phyloP scores from a whole-genome alignment of 2,797 vertebrate species.

The Diceros bicornis region DNA sequence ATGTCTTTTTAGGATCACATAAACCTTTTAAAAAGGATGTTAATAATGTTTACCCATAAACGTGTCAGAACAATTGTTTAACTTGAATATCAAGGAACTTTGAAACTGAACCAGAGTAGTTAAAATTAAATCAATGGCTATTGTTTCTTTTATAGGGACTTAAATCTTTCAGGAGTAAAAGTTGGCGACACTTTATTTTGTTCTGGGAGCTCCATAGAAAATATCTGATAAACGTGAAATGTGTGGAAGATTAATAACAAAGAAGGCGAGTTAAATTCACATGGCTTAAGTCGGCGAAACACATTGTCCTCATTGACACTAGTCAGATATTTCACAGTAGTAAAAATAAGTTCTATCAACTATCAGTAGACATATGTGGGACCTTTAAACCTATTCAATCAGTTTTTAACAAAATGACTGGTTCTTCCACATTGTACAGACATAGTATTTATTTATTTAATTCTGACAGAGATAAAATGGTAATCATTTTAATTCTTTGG shows the following conservation, averaged over 20 bases:
- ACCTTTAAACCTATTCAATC: not conserved
- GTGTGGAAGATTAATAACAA: not conserved
- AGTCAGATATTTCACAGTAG: not conserved
- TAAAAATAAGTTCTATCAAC: not conserved
- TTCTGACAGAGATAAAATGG: not conserved
- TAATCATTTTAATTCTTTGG: slow-evolving; percentile 38
- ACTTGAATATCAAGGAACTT: slow-evolving; percentile 6
- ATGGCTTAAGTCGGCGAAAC: not conserved
- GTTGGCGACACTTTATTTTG: not conserved
- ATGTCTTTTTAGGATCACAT: not conserved
- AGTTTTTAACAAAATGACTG: not conserved
- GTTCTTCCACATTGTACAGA: not conserved
- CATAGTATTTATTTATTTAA: not conserved
- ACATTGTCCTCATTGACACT: not conserved
- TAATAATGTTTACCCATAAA: slow-evolving; percentile 48
- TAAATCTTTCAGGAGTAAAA: slow-evolving; percentile 47
- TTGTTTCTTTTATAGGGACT: not conserved
- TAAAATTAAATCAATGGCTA: slow-evolving; percentile 19
- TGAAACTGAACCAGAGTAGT: not conserved
- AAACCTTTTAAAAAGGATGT: not conserved
- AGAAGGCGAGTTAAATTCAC: not conserved
- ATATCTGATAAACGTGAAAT: not conserved
- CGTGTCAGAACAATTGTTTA: slow-evolving; percentile 16
- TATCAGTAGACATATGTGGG: not conserved
- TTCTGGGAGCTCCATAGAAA: not conserved